Evolutionary conservation across 2,113 vertebrate genomes (phyloP), one percentile per base, ranked within the genome.

Genomic region (Sialia sialis): DNA sequence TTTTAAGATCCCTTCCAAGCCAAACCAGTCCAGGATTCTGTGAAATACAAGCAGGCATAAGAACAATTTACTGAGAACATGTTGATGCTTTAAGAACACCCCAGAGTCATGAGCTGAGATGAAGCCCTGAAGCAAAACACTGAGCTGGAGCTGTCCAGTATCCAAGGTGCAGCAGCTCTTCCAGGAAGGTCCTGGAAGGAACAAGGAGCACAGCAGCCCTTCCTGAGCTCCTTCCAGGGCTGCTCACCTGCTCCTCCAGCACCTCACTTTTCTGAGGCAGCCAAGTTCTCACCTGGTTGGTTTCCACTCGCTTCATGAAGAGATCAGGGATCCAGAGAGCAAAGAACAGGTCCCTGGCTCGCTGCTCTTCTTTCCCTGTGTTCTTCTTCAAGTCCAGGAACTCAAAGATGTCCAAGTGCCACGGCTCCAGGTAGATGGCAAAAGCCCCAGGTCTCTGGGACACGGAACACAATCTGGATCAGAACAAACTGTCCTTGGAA

Each of bases 361-460:
- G 97, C 94, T 99, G 99, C 76, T 99, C 99, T 66, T 99, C 99
- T 74, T 99, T 99, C 34, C 99, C 99, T 0, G 99, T 99, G 97
- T 99, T 99, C 96, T 99, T 99, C 97, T 99, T 99, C 84, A 99
- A 94, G 92, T 99, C 99, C 48, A 99, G 97, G 84, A 99, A 99
- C 72, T 99, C 99, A 81, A 99, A 99, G 89, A 99, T 97, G 87
- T 99, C 99, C 41, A 97, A 96, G 75, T 99, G 99, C 99, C 99
- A 99, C 0, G 99, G 99, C 96, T 99, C 99, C 95, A 99, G 94
- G 90, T 99, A 99, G 97, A 99, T 98, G 86, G 99, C 99, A 69
- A 99, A 99, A 32, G 99, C 99, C 25, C 99, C 99, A 0, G 99
- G 99, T 80, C 99, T 98, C 99, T 99, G 96, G n/a, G 5, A 85